These are phyloP conservation scores for Gracilinanus agilis DNA, from an alignment of 2,113 vertebrate genomes.

Conservation along the genomic window DNA sequence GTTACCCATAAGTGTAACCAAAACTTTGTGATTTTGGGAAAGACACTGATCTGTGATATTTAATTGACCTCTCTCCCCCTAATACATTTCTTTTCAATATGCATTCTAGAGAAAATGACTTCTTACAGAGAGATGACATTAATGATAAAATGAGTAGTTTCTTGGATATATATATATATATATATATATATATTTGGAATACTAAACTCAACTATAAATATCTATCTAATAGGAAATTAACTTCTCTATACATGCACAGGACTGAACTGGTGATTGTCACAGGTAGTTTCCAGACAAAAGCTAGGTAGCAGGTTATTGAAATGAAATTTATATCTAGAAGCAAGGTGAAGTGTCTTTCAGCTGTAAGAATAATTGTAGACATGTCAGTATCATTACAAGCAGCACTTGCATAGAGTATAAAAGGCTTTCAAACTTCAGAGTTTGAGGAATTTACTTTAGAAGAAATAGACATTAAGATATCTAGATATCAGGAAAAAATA, in stretches of 20 bases:
- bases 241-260: neutral
- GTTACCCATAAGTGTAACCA: no score
- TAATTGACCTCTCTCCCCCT: neutral
- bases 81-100: neutral
- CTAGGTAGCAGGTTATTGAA: neutral
- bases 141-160: neutral
- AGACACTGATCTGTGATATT: neutral
- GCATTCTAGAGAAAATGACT: neutral
- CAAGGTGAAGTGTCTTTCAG: no score
- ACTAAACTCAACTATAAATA: neutral
- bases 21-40: no score
- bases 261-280: neutral
- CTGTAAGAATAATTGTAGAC: neutral
- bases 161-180: no score
- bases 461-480: slow-evolving; percentile 39
- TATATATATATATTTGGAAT: neutral
- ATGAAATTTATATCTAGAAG: neutral
- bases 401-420: neutral
- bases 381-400: neutral
- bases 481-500: slow-evolving; percentile 40
- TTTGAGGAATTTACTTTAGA: slow-evolving; percentile 31
- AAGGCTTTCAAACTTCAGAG: slow-evolving; percentile 28
- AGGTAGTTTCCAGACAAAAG: neutral
- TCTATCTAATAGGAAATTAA: neutral
- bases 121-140: neutral